Evolutionary conservation across 2,888 invertebrate species (phyloP).

Genomic region (Mimachlamys varia): DNA sequence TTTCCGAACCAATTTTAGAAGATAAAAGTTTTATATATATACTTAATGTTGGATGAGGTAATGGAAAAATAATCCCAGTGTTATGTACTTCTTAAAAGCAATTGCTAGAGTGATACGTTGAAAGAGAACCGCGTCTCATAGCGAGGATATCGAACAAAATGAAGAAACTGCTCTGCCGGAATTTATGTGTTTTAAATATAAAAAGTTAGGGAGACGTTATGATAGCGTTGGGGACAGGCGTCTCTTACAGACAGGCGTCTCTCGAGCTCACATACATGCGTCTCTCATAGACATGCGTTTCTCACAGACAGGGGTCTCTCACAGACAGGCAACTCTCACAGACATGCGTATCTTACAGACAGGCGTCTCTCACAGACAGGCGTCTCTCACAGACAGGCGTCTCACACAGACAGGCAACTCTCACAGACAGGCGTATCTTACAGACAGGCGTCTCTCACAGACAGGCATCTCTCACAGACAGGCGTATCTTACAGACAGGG

Average conservation of each 20-base stretch:
- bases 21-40: conserved; percentile 32
- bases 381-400: too few species aligned
- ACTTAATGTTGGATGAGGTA: conserved; percentile 29
- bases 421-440: too few species aligned
- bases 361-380: too few species aligned
- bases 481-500: too few species aligned
- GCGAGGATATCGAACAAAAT: not conserved
- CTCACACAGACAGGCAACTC: too few species aligned
- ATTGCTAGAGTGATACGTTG: conserved; percentile 3
- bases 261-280: too few species aligned
- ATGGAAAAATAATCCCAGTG: conserved; percentile 24
- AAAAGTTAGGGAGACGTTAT: not conserved
- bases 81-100: conserved; percentile 31
- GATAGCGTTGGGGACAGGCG: not conserved
- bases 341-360: too few species aligned
- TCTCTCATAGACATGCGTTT: too few species aligned
- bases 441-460: too few species aligned
- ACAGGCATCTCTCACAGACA: too few species aligned
- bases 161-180: not conserved
- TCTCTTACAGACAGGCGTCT: not conserved
- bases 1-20: conserved; percentile 34
- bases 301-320: too few species aligned
- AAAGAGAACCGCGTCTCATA: conserved; percentile 5
- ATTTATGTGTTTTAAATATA: conserved; percentile 34
- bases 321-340: too few species aligned